Evolutionary conservation across 1,140 invertebrate species (phyloP), one percentile per base, ranked within the genome.

Genomic region (Orchesella cincta): DNA sequence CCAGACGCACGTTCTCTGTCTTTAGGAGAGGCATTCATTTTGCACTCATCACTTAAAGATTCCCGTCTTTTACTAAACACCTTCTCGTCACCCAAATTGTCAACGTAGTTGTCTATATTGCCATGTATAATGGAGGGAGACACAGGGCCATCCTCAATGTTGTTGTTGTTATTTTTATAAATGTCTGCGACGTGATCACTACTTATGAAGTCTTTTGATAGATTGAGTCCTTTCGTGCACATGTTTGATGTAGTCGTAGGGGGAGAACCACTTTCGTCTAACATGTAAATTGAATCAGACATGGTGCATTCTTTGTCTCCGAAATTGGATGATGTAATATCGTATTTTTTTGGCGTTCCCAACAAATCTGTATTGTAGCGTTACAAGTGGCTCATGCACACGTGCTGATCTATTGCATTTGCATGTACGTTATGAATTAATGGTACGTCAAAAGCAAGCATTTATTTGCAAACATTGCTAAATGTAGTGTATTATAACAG

Each of bases 141-240:
- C 1, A 67, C 62, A 31, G 62, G 33, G 23, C 33, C 62, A 5
- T 51, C 70, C 36, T 52, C 54, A 71, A 14, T 70, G 23, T 36
- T 73, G 70, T 76, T 70, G 36, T 57, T 64, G n/a, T 73, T 72
- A 57, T 72, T 76, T 36, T 76, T 76, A 28, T 76, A 57, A 16
- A 72, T 46, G 39, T 52, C 70, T 35, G 52, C 46, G 31, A 62
- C 74, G n/a, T 62, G 74, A 3, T 62, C 57, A n/a, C n/a, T n/a
- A 23, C 52, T 34, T 67, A 29, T 8, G n/a, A 18, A 67, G 12
- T 67, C 62, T 67, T 67, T 67, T 23, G 54, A 67, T 8, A 67
- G 62, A 31, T 67, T 67, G 14, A 67, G 31, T 31, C 31, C 62
- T 33, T 67, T 67, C 33, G 31, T 23, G n/a, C 23, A 67, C 33